phyloP scores from a whole-genome alignment of 2,113 vertebrate species.

The Theristicus caerulescens region DNA sequence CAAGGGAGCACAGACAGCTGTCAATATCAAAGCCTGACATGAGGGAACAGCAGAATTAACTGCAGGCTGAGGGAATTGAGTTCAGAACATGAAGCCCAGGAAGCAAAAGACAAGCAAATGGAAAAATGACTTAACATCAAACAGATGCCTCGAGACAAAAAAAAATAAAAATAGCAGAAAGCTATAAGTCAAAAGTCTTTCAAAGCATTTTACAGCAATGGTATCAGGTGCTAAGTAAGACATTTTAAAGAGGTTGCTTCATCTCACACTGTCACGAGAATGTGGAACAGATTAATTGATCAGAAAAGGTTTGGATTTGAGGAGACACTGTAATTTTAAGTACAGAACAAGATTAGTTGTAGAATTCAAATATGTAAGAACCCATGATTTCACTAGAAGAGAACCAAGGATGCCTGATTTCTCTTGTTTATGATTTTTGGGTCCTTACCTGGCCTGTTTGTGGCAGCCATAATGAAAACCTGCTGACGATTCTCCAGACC shows the following conservation, averaged over 20 bases:
- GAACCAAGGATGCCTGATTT: rapidly evolving
- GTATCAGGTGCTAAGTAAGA: not conserved
- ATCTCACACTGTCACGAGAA: not conserved
- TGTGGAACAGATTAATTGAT: not conserved
- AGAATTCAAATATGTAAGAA: not conserved
- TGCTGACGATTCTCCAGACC: constrained; percentile 88
- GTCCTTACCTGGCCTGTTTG: constrained; percentile 91
- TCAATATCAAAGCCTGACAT: not conserved
- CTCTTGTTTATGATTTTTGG: not conserved
- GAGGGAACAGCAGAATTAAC: not conserved
- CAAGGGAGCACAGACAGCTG: not conserved
- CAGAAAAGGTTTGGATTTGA: not conserved
- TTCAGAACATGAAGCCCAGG: not conserved
- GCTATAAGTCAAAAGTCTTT: not conserved
- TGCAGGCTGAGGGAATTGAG: not conserved
- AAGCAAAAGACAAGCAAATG: not conserved
- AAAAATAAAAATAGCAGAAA: not conserved
- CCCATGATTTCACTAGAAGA: not conserved
- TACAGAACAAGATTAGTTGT: not conserved
- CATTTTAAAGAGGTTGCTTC: not conserved
- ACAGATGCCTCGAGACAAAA: not conserved
- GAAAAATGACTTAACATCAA: not conserved
- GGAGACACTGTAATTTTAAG: not conserved
- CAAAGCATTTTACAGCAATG: not conserved
- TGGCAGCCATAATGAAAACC: constrained; percentile 97